Percentiles rank a stretch among this genome's conserved stretches.
phyloP scores from a whole-genome alignment of 2,888 invertebrate species.

The Aspidapion aeneum region DNA sequence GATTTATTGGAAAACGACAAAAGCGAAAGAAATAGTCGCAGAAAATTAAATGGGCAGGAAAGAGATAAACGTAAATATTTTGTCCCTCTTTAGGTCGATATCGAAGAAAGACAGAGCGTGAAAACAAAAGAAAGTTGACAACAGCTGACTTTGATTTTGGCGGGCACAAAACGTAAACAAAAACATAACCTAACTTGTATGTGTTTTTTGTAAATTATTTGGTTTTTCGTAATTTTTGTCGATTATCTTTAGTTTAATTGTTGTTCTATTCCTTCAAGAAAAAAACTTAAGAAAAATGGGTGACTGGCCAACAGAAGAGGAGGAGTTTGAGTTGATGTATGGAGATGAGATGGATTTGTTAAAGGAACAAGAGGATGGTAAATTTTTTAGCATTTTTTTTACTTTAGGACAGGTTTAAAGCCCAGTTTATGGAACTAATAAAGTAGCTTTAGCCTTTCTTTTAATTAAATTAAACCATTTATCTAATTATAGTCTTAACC shows the following conservation, averaged over 20 bases:
- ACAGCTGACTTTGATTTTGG: not conserved
- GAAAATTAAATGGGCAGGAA: too few relatives aligned
- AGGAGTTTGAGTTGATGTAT: slow-evolving; percentile 66
- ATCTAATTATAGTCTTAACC: too few relatives aligned
- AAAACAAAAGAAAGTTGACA: too few relatives aligned
- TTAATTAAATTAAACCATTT: too few relatives aligned
- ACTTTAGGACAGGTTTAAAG: not conserved
- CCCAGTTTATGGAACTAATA: not conserved
- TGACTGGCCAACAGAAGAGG: slow-evolving; percentile 55
- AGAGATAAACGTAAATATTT: too few relatives aligned
- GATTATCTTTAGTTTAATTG: not conserved
- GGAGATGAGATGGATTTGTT: slow-evolving; percentile 66
- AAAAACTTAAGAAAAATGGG: slow-evolving; percentile 44
- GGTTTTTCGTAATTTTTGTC: not conserved
- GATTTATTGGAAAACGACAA: too few relatives aligned
- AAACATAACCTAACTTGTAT: not conserved
- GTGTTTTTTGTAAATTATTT: too few relatives aligned
- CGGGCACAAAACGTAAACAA: not conserved
- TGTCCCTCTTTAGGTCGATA: too few relatives aligned
- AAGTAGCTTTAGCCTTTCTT: not conserved
- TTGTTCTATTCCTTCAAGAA: too few relatives aligned
- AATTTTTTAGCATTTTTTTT: not conserved
- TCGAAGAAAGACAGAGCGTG: too few relatives aligned
- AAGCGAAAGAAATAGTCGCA: too few relatives aligned
- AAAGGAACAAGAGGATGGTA: slow-evolving; percentile 49